Conservation (phyloP, 2,113 vertebrate genomes). For the Paratilapia polleni region DNA sequence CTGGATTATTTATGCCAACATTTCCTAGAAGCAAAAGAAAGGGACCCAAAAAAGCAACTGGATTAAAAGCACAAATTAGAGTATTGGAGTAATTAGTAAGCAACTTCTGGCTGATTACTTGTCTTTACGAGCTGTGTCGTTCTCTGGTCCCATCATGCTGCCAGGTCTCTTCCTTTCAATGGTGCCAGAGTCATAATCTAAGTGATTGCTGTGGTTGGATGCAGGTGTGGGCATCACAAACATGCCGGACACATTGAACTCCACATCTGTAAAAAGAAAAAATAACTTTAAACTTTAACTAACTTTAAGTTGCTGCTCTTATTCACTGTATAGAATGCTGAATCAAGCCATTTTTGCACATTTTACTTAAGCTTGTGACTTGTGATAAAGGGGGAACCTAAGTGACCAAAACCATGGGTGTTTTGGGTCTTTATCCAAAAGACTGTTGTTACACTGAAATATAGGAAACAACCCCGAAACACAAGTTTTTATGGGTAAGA, state of each 20-base stretch:
- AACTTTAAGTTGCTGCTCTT: neutral
- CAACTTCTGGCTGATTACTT: conserved; percentile 75
- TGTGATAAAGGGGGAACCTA: neutral
- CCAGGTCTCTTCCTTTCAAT: conserved; percentile 92
- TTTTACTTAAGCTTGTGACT: neutral
- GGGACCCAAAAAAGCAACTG: neutral
- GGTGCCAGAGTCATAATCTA: conserved; percentile 86
- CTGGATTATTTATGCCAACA: neutral
- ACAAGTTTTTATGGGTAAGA: conserved; percentile 12
- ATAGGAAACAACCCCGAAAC: neutral
- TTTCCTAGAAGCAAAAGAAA: conserved; percentile 2
- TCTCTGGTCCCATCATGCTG: conserved; percentile 91
- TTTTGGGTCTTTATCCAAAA: neutral
- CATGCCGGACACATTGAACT: conserved; percentile 96
- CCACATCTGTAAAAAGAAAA: conserved; percentile 84
- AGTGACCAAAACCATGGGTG: neutral
- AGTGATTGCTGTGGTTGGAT: conserved; percentile 87
- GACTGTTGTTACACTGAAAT: neutral
- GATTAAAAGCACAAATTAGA: conserved; percentile 26
- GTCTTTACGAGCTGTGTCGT: conserved; percentile 89
- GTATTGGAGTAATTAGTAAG: neutral
- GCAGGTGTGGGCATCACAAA: conserved; percentile 89
- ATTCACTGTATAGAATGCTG: neutral
- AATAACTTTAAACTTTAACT: neutral
- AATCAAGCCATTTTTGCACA: neutral